Percentiles rank a stretch among this genome's conserved stretches.
Conservation (phyloP, 2,888 invertebrate genomes). For the Agriopis leucophaearia region DNA sequence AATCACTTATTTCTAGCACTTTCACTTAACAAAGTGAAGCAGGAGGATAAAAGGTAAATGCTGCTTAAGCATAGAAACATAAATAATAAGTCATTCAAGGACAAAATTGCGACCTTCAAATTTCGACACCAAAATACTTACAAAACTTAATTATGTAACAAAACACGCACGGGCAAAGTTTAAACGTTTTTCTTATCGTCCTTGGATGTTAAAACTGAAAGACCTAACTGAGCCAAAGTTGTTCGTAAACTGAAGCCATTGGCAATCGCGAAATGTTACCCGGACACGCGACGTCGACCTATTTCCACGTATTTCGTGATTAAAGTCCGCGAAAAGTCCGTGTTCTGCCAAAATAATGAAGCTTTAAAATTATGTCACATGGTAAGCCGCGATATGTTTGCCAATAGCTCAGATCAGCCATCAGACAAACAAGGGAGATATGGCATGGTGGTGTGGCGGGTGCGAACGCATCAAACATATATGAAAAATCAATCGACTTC, state of each 20-base stretch:
- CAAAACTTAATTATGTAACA: slow-evolving; percentile 17
- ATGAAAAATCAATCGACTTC: too few species aligned
- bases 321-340: slow-evolving; percentile 19
- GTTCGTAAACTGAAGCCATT: slow-evolving; percentile 30
- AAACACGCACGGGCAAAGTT: slow-evolving; percentile 21
- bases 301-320: slow-evolving; percentile 14
- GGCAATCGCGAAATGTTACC: slow-evolving; percentile 12
- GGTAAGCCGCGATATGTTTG: not conserved
- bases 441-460: too few species aligned
- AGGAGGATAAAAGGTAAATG: too few species aligned
- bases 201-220: slow-evolving; percentile 20
- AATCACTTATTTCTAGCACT: too few species aligned
- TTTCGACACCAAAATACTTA: slow-evolving; percentile 19
- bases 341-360: slow-evolving; percentile 27
- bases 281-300: slow-evolving; percentile 30
- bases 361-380: slow-evolving; percentile 7
- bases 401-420: too few species aligned
- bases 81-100: slow-evolving; percentile 4
- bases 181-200: slow-evolving; percentile 24
- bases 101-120: slow-evolving; percentile 11
- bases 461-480: too few species aligned
- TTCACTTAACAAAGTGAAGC: too few species aligned
- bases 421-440: too few species aligned
- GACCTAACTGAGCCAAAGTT: slow-evolving; percentile 27
- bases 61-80: not conserved